Conservation (phyloP, 2,113 vertebrate species). For the Sporophila hypoxantha region DNA sequence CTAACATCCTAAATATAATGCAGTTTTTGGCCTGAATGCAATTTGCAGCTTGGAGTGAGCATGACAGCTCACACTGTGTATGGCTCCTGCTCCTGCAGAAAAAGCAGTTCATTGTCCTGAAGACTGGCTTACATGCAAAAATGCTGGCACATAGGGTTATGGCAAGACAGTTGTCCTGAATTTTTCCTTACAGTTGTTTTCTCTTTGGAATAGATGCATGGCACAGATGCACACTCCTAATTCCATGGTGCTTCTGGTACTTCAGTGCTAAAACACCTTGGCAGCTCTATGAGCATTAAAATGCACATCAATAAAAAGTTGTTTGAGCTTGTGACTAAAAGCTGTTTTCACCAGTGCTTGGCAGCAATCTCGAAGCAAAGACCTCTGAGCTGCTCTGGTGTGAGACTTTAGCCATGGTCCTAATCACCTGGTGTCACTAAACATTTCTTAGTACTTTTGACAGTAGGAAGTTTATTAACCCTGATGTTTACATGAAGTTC, state of each 20-base stretch:
- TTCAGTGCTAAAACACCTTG: neutral
- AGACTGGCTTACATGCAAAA: neutral
- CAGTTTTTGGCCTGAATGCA: neutral
- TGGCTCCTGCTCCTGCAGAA: neutral
- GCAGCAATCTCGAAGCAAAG: neutral
- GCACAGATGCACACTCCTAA: neutral
- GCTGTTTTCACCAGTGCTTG: neutral
- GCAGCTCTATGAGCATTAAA: neutral
- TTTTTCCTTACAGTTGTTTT: neutral
- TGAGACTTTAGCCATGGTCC: neutral
- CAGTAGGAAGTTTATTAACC: neutral
- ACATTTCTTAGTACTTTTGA: neutral
- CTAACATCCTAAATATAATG: neutral
- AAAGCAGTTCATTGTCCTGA: neutral
- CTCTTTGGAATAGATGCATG: neutral
- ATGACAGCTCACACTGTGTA: neutral
- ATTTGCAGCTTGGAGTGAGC: neutral
- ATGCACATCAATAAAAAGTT: neutral
- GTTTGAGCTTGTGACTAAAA: neutral
- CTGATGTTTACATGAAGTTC: neutral
- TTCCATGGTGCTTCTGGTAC: neutral
- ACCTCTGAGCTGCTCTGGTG: neutral
- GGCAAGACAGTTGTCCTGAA: neutral
- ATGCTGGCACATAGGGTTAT: neutral
- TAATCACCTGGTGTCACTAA: neutral